phyloP scores from a whole-genome alignment of 2,113 vertebrate species.

The Carassius auratus region DNA sequence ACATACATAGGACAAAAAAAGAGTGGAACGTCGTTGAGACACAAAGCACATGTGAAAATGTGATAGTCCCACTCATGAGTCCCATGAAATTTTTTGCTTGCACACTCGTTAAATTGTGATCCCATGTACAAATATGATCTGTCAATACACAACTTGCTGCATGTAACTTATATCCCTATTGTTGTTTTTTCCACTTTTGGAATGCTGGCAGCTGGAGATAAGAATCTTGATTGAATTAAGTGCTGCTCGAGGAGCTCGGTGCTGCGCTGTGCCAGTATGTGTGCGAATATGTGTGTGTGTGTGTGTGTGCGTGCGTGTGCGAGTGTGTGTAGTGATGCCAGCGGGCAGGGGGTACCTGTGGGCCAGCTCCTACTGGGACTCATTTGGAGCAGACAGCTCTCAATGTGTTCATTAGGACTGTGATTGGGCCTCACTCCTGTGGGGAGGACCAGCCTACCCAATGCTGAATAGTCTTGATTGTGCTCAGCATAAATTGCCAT shows the following conservation, averaged over 20 bases:
- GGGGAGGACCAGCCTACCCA: constrained; percentile 87
- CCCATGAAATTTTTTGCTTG: constrained; percentile 31
- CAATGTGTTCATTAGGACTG: constrained; percentile 85
- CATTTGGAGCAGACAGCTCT: constrained; percentile 93
- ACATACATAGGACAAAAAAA: neutral
- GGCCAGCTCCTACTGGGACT: constrained; percentile 88
- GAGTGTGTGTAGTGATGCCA: constrained; percentile 54
- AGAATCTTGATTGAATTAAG: constrained; percentile 78
- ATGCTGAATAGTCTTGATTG: constrained; percentile 90
- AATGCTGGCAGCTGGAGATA: constrained; percentile 74
- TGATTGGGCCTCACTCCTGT: constrained; percentile 90
- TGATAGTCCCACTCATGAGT: neutral
- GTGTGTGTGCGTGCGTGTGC: neutral
- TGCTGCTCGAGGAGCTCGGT: constrained; percentile 62
- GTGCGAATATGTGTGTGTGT: neutral
- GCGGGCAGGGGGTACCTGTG: constrained; percentile 82
- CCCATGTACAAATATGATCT: constrained; percentile 65
- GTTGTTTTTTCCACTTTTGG: constrained; percentile 62
- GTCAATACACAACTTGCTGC: constrained; percentile 67
- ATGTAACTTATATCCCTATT: constrained; percentile 72
- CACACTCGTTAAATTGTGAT: constrained; percentile 42
- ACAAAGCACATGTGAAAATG: constrained; percentile 21
- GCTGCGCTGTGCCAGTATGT: constrained; percentile 28
- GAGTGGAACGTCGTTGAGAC: neutral
- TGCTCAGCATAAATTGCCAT: constrained; percentile 91